Evolutionary conservation across 2,113 vertebrate genomes (phyloP).

Genomic region (Syngnathus floridae): DNA sequence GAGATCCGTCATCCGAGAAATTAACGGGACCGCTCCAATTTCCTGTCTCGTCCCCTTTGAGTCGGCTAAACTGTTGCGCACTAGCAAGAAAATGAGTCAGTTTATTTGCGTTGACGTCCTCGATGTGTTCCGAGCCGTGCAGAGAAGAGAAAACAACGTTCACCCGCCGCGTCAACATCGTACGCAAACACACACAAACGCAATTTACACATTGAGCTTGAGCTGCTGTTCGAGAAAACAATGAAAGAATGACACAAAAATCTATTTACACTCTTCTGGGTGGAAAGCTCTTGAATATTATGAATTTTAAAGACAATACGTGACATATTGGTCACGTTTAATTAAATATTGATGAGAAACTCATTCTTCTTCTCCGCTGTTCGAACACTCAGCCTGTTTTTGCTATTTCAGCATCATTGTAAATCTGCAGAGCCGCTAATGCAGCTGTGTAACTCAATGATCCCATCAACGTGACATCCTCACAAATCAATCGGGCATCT

Average conservation of each 20-base stretch:
- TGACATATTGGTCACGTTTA: slow-evolving; percentile 22
- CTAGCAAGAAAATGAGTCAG: slow-evolving; percentile 95
- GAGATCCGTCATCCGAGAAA: slow-evolving; percentile 88
- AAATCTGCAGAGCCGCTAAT: slow-evolving; percentile 1
- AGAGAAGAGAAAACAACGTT: slow-evolving; percentile 46
- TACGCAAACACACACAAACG: slow-evolving; percentile 22
- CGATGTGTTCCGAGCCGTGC: slow-evolving; percentile 41
- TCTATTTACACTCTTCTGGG: slow-evolving; percentile 23
- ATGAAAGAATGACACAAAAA: slow-evolving; percentile 23
- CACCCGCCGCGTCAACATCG: slow-evolving; percentile 11
- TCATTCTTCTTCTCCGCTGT: slow-evolving; percentile 24
- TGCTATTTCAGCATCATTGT: slow-evolving; percentile 37
- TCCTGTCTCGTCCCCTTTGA: slow-evolving; percentile 92
- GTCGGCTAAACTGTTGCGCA: slow-evolving; percentile 96
- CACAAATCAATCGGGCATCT: slow-evolving; percentile 2
- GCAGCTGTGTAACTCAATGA: not conserved
- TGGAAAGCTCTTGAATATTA: not conserved
- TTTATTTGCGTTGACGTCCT: slow-evolving; percentile 70
- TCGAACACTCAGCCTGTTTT: slow-evolving; percentile 13
- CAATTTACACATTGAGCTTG: slow-evolving; percentile 16
- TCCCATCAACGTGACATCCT: not conserved
- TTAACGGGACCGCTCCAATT: slow-evolving; percentile 96
- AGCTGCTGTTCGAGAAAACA: slow-evolving; percentile 44
- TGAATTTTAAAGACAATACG: not conserved
- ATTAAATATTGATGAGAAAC: slow-evolving; percentile 26